Evolutionary conservation across 2,113 vertebrate species (phyloP).

Genomic region (Tangachromis dhanisi): DNA sequence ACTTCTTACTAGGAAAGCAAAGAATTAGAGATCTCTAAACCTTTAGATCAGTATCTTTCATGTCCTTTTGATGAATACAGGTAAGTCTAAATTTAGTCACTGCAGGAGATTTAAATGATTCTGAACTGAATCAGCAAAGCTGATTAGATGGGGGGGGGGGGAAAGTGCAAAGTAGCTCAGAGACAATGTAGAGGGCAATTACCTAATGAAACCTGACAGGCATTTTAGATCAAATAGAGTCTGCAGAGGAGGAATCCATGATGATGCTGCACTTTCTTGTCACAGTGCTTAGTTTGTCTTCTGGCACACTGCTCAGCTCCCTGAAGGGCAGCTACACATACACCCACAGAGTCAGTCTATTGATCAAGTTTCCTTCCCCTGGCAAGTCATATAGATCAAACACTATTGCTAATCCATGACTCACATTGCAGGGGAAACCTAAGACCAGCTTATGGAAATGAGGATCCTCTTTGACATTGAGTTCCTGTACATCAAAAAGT

Average conservation of each 20-base stretch:
- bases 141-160: not conserved
- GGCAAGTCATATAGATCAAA: conserved; percentile 18
- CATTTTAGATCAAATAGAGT: conserved; percentile 7
- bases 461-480: not conserved
- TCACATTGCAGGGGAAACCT: not conserved
- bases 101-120: not conserved
- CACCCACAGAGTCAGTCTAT: not conserved
- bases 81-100: not conserved
- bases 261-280: conserved; percentile 52
- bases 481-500: not conserved
- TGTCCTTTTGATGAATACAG: not conserved
- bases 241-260: conserved; percentile 10
- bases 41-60: not conserved
- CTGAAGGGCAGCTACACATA: conserved; percentile 5
- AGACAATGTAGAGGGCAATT: conserved; percentile 33
- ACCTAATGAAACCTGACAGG: conserved; percentile 50
- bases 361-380: not conserved
- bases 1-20: not conserved
- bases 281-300: conserved; percentile 23
- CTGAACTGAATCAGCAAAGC: conserved; percentile 4
- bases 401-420: not conserved
- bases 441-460: not conserved
- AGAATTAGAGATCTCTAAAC: not conserved
- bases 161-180: conserved; percentile 5
- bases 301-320: conserved; percentile 10